Percentiles rank a stretch among this genome's conserved stretches.
Evolutionary conservation across 2,113 vertebrate species (phyloP).

Genomic region (Gasterosteus aculeatus): DNA sequence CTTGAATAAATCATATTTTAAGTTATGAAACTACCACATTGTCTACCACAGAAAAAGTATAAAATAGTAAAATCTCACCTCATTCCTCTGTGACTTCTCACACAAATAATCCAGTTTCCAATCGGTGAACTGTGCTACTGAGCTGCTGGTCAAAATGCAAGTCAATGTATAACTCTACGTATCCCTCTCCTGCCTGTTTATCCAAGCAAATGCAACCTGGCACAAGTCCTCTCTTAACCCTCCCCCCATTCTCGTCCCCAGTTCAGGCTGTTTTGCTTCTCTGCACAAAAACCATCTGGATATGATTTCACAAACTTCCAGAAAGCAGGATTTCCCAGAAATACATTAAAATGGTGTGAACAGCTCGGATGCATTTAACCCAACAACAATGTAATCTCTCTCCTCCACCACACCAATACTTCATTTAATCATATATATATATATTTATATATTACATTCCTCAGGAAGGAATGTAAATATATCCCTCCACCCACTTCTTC

Average conservation of each 20-base stretch:
- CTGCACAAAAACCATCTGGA: not conserved
- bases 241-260: not conserved
- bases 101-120: not conserved
- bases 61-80: conserved; percentile 40
- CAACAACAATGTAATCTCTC: not conserved
- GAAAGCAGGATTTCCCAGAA: not conserved
- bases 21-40: not conserved
- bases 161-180: conserved; percentile 44
- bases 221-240: not conserved
- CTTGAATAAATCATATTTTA: not conserved
- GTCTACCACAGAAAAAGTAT: not conserved
- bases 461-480: not conserved
- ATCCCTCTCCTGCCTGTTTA: not conserved
- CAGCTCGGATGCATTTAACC: not conserved
- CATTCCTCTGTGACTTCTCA: not conserved
- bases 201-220: not conserved
- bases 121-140: not conserved
- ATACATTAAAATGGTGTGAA: not conserved
- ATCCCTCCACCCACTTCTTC: not conserved
- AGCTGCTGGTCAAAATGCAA: not conserved
- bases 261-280: not conserved
- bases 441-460: no score
- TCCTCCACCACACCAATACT: not conserved
- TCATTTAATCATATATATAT: not conserved
- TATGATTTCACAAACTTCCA: not conserved